phyloP scores from a whole-genome alignment of 2,113 vertebrate species.

The Sciurus niger region DNA sequence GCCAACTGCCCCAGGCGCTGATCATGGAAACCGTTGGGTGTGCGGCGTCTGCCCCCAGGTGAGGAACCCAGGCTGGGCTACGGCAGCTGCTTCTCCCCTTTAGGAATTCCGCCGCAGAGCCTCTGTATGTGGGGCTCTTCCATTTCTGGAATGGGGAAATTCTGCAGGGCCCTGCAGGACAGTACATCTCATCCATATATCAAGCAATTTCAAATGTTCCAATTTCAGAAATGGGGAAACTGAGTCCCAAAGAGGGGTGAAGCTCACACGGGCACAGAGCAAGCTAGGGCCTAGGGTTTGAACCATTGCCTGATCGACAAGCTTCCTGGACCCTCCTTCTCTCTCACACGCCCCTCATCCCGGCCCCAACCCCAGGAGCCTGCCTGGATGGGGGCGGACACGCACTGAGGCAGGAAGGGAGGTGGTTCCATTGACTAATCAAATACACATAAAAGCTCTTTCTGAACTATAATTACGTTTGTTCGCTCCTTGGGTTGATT shows the following conservation, averaged over 20 bases:
- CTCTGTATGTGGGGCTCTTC: background rate
- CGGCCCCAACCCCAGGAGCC: background rate
- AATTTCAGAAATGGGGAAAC: background rate
- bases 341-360: no score
- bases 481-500: slow-evolving; percentile 90
- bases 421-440: slow-evolving; percentile 90
- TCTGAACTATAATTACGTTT: slow-evolving; percentile 91
- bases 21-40: background rate
- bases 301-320: background rate
- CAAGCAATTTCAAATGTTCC: background rate
- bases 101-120: background rate
- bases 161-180: background rate
- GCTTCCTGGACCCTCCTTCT: background rate
- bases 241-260: background rate
- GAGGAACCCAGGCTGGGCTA: background rate
- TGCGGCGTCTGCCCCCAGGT: accelerated
- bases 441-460: slow-evolving; percentile 92
- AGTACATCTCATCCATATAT: background rate
- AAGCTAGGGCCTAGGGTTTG: background rate
- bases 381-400: background rate
- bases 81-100: background rate
- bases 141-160: background rate
- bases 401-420: slow-evolving; percentile 86
- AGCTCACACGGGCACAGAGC: background rate
- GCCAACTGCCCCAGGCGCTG: accelerated